Evolutionary conservation across 2,113 vertebrate genomes (phyloP), one percentile per base, ranked within the genome.

Genomic region (Leptosomus discolor): DNA sequence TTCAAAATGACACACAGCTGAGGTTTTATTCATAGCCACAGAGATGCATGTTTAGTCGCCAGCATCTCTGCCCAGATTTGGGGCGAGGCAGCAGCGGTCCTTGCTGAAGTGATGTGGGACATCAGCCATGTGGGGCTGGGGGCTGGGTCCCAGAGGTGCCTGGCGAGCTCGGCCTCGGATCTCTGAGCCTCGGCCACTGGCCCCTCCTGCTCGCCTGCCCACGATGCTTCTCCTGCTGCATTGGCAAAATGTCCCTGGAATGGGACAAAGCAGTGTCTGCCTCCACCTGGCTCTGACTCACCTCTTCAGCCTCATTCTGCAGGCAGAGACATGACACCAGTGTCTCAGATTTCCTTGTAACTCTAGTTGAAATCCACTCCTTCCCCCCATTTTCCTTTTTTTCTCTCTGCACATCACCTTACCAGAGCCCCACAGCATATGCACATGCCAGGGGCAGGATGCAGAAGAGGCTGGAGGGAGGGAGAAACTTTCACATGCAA

Each of bases 91-190:
- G 67, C 61, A 5, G 43, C 0, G 7, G 26, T 36, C 21, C 30
- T 8, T 46, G 65, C 78, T 1, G 6, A 22, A 41, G 37, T 0
- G 12, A 8, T 23, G 60, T 1, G 5, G n/a, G 39, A 13, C 4
- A 12, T 51, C 30, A 48, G 76, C 51, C 6, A 0, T 8, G 56
- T 2, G 2, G 63, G 53, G 51, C 41, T 57, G 60, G 0, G 3
- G 32, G 65, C 26, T 1, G 5, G 12, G 3, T 19, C 39, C 43
- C 4, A 3, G 58, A 36, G 27, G 20, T n/a, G 26, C 43, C 58
- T 4, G 37, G 36, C 57, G 53, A 41, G 34, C 48, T 50, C 2
- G 0, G 53, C 15, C 48, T 21, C 2, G 0, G 1, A 3, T 16
- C 54, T 43, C 34, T 4, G 1, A 29, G 64, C 20, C 80, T 45